Percentiles rank a stretch among this genome's conserved stretches.
Evolutionary conservation across 2,888 invertebrate species (phyloP).

Genomic region (Theodoxus fluviatilis): DNA sequence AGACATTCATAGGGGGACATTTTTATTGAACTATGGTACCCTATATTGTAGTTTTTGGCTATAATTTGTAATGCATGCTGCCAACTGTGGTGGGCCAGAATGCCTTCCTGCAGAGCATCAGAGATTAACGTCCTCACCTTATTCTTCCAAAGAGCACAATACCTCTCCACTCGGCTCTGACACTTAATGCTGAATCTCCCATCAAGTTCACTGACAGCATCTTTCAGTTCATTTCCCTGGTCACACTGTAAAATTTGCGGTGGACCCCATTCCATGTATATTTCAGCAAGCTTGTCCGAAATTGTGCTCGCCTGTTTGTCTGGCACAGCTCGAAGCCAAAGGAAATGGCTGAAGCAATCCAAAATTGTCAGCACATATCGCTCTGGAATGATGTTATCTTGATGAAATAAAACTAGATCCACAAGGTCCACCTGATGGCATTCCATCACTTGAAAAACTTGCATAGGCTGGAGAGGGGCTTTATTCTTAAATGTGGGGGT

Average conservation of each 20-base stretch:
- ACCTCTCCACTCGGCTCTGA: not conserved
- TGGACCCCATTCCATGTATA: constrained; percentile 1
- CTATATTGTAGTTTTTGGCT: not conserved
- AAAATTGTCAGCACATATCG: not conserved
- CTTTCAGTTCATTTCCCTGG: constrained; percentile 8
- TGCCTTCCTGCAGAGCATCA: too few relatives aligned
- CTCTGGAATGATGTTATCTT: too few relatives aligned
- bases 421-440: too few relatives aligned
- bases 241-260: not conserved
- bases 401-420: too few relatives aligned
- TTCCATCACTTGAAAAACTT: too few relatives aligned
- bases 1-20: constrained; percentile 4
- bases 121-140: not conserved
- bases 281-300: not conserved
- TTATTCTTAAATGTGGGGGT: too few relatives aligned
- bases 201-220: not conserved
- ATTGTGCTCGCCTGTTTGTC: not conserved
- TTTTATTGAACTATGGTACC: not conserved
- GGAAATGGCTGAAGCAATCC: not conserved
- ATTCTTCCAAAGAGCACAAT: not conserved
- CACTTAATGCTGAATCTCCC: not conserved
- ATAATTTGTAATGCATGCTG: not conserved
- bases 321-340: not conserved
- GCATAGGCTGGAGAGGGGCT: too few relatives aligned
- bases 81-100: not conserved